These are phyloP conservation scores for Resseliella maxima DNA, from an alignment of 2,888 invertebrate species.

Conservation along the genomic window DNA sequence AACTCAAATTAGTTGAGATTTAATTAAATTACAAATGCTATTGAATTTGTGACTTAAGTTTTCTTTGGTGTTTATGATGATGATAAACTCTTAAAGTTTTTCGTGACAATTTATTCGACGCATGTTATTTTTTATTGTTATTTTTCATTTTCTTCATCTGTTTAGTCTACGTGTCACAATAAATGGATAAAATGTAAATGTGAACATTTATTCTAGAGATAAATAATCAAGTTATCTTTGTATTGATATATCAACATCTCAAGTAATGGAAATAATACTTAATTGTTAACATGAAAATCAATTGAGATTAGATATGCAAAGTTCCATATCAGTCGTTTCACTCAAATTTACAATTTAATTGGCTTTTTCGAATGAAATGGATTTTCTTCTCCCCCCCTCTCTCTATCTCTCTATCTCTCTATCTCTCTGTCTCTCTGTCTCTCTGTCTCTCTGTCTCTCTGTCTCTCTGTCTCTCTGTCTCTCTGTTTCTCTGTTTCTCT, in stretches of 20 bases:
- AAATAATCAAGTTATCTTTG: constrained; percentile 7
- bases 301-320: not conserved
- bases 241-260: not conserved
- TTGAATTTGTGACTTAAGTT: too few species aligned
- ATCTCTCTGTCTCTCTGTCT: too few species aligned
- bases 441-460: too few species aligned
- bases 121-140: not conserved
- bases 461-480: not conserved
- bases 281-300: not conserved
- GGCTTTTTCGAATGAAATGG: too few species aligned
- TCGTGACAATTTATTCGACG: not conserved
- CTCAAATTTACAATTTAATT: too few species aligned
- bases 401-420: too few species aligned
- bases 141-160: not conserved
- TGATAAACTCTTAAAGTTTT: too few species aligned
- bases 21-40: too few species aligned
- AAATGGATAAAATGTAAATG: not conserved
- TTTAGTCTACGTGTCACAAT: not conserved
- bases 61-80: too few species aligned
- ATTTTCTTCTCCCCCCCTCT: too few species aligned
- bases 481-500: too few species aligned
- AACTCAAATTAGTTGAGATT: not conserved
- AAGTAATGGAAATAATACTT: not conserved
- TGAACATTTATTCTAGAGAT: not conserved
- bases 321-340: too few species aligned